Evolutionary conservation across 2,888 invertebrate species (phyloP).

Genomic region (Linyphia triangularis): DNA sequence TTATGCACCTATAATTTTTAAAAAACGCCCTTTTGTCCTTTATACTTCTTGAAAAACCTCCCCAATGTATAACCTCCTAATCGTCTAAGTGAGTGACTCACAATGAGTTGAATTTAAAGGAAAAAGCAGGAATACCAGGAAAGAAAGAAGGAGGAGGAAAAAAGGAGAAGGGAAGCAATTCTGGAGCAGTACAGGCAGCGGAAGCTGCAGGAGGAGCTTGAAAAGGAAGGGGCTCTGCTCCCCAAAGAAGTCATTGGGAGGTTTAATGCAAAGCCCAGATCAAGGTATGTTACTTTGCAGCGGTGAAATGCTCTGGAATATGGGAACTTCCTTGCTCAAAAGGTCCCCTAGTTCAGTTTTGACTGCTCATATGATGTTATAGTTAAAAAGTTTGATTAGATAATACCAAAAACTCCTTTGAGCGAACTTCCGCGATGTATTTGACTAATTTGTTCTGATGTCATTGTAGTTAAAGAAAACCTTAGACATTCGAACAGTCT

Average conservation of each 20-base stretch:
- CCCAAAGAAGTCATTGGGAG: constrained; percentile 57
- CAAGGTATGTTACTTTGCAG: constrained; percentile 70
- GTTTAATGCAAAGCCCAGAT: constrained; percentile 25
- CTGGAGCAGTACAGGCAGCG: constrained; percentile 95
- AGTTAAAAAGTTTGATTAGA: too few species aligned
- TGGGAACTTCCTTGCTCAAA: too few species aligned
- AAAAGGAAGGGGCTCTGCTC: constrained; percentile 78
- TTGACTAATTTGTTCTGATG: too few species aligned
- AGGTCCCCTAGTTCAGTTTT: too few species aligned
- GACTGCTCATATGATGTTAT: too few species aligned
- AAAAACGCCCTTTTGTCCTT: too few species aligned
- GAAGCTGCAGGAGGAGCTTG: constrained; percentile 94
- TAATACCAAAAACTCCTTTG: too few species aligned
- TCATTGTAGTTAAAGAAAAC: too few species aligned
- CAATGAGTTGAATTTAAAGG: constrained; percentile 77
- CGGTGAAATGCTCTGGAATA: too few species aligned
- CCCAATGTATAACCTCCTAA: not conserved
- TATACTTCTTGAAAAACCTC: not conserved
- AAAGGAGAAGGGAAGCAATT: constrained; percentile 90
- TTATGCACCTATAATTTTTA: too few species aligned
- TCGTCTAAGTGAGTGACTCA: not conserved
- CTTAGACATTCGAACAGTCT: too few species aligned
- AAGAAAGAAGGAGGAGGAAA: constrained; percentile 89
- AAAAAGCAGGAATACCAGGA: constrained; percentile 86
- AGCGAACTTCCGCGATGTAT: too few species aligned